These are phyloP conservation scores for Palythoa grandis DNA, from an alignment of 92 coral and sea anemone genomes.

Conservation along the genomic window DNA sequence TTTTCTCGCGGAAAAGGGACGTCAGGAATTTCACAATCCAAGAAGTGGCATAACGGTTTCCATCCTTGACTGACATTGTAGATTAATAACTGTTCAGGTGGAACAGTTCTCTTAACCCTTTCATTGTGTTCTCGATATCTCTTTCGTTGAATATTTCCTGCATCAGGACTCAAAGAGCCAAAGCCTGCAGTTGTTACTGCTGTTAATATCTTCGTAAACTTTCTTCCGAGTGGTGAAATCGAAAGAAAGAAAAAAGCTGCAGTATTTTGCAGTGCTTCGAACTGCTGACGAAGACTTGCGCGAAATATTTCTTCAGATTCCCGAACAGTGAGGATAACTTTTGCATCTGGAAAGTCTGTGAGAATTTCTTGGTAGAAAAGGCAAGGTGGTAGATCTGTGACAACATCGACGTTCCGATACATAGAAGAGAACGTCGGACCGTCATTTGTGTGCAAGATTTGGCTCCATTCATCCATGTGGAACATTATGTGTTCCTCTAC, in stretches of 20 bases:
- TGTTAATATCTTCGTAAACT: constrained; percentile 26
- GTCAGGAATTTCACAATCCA: constrained; percentile 30
- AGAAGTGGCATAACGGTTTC: constrained; percentile 18
- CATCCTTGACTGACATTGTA: constrained; percentile 31
- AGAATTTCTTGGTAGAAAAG: constrained; percentile 39
- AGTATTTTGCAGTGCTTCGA: constrained; percentile 27
- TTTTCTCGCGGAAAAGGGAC: constrained; percentile 33
- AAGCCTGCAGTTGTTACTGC: constrained; percentile 27
- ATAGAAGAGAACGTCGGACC: constrained; percentile 12
- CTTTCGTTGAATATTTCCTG: constrained; percentile 27
- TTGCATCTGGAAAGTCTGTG: constrained; percentile 29
- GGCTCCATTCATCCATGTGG: constrained; percentile 36
- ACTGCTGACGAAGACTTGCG: constrained; percentile 33
- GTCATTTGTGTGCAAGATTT: constrained; percentile 22
- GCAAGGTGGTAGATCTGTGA: constrained; percentile 34
- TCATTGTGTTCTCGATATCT: constrained; percentile 38
- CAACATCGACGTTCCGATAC: constrained; percentile 27
- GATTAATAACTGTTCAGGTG: constrained; percentile 20
- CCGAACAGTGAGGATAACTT: constrained; percentile 19
- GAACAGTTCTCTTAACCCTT: constrained; percentile 13
- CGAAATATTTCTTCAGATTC: constrained; percentile 27
- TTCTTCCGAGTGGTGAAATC: constrained; percentile 34
- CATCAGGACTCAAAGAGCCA: constrained; percentile 24
- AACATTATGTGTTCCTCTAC: constrained; percentile 33
- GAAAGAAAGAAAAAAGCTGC: constrained; percentile 17